Base-by-base conservation (phyloP, 2,113 vertebrate species). In the Vanacampus margaritifer region DNA sequence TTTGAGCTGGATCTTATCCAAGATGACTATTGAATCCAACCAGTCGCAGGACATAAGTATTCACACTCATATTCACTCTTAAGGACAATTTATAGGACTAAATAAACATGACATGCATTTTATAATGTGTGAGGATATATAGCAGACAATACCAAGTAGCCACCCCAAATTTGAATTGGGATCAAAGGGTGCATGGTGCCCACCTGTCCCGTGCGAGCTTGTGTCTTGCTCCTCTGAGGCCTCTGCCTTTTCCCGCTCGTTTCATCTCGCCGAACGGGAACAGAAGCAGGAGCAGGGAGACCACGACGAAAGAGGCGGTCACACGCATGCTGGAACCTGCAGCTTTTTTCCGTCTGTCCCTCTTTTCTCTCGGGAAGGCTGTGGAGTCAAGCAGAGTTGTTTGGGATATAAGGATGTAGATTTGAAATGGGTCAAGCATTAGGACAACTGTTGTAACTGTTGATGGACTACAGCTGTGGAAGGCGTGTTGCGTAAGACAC, bases 261-360 rank as follows among this genome's bases (percentile, higher is more conserved):
- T 87, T 92, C 66, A 88, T 86, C 59, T 95, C 90, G 0, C 74
- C 82, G 9, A 79, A 85, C 61, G 91, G 85, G 60, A 95, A 78
- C 79, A 32, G 54, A 6, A 97, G 75, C 41, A 96, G 73, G 62
- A 94, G 77, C 76, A 93, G 51, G 67, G 91, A 39, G 73, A 85
- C 83, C 0, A 80, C 81, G 87, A 92, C 80, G 89, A 91, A 81
- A 41, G 81, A 83, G 75, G 63, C 79, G 77, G 36, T 75, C 48
- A 65, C 12, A 41, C 21, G 85, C 89, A 90, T 90, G 39, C 26
- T 89, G 77, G 64, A 46, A 32, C 23, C 68, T 71, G 71, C 69
- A 32, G 54, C 6, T 32, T 32, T 50, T 57, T 17, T 8, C 26
- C 26, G 14, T 32, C 13, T 17, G 1, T 32, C 54, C 17, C 24